Conservation (phyloP, 2,797 vertebrate genomes). For the Odontamblyopus rebecca region DNA sequence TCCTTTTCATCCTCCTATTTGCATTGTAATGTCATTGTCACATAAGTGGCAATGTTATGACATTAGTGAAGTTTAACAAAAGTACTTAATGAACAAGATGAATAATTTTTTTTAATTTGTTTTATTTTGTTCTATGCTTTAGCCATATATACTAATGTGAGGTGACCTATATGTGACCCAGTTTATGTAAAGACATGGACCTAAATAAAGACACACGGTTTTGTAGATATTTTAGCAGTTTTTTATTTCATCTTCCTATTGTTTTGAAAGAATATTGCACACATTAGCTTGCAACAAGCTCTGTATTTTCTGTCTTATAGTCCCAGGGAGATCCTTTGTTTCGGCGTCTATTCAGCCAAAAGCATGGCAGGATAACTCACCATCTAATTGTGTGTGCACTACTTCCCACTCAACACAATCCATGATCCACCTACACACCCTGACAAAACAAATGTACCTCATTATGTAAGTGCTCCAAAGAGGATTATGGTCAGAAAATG, state of each 20-base stretch:
- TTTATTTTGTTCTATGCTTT: not conserved
- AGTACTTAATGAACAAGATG: not conserved
- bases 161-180: not conserved
- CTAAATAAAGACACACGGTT: not conserved
- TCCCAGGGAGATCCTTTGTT: constrained; percentile 2
- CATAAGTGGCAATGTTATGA: not conserved
- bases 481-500: constrained; percentile 17
- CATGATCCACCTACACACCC: constrained; percentile 40
- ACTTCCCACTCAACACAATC: constrained; percentile 45
- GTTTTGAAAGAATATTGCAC: not conserved
- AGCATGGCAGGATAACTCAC: constrained; percentile 4
- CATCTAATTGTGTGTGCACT: constrained; percentile 33
- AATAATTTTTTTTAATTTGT: not conserved
- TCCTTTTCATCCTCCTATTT: not conserved
- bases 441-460: constrained; percentile 36
- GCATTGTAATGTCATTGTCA: not conserved
- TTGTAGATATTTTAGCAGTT: not conserved
- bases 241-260: not conserved
- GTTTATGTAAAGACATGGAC: constrained; percentile 4
- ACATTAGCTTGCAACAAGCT: not conserved
- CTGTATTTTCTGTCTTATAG: not conserved
- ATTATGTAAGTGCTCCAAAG: constrained; percentile 52
- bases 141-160: not conserved
- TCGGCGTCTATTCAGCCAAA: not conserved
- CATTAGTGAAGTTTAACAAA: not conserved